Evolutionary conservation across 2,113 vertebrate genomes (phyloP).

Genomic region (Pteropus alecto): DNA sequence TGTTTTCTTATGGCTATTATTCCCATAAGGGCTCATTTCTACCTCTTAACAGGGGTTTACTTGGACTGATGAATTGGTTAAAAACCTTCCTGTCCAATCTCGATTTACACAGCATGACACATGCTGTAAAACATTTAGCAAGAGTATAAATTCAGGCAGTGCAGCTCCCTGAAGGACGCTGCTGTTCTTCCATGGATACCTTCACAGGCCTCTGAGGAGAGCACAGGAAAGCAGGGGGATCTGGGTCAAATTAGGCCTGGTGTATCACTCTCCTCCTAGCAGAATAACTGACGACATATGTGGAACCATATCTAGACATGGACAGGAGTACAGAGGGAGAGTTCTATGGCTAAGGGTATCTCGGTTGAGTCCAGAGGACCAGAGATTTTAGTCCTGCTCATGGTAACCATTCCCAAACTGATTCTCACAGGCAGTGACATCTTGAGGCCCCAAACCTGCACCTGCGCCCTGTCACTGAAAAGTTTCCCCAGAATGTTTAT

Average conservation of each 20-base stretch:
- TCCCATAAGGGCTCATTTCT: constrained; percentile 62
- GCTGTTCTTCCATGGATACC: fast-evolving
- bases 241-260: neutral
- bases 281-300: neutral
- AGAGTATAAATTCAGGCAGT: neutral
- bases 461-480: neutral
- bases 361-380: neutral
- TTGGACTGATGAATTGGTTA: constrained; percentile 55
- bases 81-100: constrained; percentile 65
- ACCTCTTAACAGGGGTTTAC: constrained; percentile 62
- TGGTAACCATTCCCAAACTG: neutral
- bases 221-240: neutral
- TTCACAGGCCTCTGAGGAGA: neutral
- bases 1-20: constrained; percentile 62
- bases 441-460: neutral
- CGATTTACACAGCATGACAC: constrained; percentile 48
- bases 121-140: constrained; percentile 25
- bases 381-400: neutral
- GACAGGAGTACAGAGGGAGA: neutral
- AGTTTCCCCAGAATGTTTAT: neutral
- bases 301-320: neutral
- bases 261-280: neutral
- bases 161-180: neutral
- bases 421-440: neutral
- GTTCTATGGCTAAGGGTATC: neutral